Percentiles rank a stretch among this genome's conserved stretches.
phyloP scores from a whole-genome alignment of 2,113 vertebrate genomes.

The Chelonoidis abingdonii region DNA sequence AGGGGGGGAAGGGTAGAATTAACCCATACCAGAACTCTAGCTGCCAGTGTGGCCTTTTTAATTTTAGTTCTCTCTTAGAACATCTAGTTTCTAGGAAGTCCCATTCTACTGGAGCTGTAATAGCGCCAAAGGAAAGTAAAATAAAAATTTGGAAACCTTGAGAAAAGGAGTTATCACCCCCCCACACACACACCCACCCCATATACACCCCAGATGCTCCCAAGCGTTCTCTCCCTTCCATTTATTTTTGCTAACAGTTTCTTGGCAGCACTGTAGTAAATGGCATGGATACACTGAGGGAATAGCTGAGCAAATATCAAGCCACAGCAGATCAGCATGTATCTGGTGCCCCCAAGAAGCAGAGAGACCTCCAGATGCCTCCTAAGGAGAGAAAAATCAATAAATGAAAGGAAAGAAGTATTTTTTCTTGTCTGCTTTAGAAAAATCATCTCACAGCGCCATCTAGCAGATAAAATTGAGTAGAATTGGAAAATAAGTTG shows the following conservation, averaged over 20 bases:
- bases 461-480: slow-evolving; percentile 53
- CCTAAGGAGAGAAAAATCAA: background rate
- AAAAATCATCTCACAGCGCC: slow-evolving; percentile 69
- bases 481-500: background rate
- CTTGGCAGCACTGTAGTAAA: background rate
- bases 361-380: slow-evolving; percentile 5
- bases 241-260: background rate
- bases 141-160: background rate
- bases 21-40: background rate
- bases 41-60: background rate
- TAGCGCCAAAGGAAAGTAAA: background rate
- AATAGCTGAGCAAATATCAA: background rate
- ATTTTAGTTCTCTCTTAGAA: background rate
- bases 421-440: background rate
- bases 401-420: background rate
- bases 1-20: background rate
- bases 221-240: background rate
- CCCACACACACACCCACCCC: rapidly evolving
- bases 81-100: background rate
- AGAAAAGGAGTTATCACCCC: background rate
- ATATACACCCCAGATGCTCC: rapidly evolving
- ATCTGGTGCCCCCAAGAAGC: background rate
- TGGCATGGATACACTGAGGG: background rate
- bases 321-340: background rate
- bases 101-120: background rate